phyloP scores from a whole-genome alignment of 2,888 invertebrate species.

The Tupiocoris notatus region DNA sequence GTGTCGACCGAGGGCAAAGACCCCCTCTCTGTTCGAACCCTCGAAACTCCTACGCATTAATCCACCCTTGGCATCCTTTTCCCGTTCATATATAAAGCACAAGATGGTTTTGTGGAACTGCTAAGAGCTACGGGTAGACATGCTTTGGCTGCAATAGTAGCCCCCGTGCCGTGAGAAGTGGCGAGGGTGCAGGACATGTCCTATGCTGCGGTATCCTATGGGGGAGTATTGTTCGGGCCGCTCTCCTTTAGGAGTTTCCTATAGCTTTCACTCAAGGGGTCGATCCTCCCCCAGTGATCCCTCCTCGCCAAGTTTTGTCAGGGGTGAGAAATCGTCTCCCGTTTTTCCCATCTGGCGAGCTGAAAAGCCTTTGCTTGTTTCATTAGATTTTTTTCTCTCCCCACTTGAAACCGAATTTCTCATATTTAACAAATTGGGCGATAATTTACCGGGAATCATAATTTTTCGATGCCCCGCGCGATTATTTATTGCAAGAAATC shows the following conservation, averaged over 20 bases:
- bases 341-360: background rate
- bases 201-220: background rate
- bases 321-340: background rate
- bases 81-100: background rate
- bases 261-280: background rate
- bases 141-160: background rate
- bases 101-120: background rate
- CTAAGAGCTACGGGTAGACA: background rate
- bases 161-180: background rate
- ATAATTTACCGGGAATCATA: too few relatives aligned
- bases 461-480: too few relatives aligned
- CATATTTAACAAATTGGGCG: too few relatives aligned
- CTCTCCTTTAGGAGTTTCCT: background rate
- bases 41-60: background rate
- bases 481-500: too few relatives aligned
- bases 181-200: background rate
- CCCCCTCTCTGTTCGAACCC: background rate
- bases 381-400: background rate
- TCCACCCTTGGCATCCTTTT: background rate
- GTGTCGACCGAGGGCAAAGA: background rate
- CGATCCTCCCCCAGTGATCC: background rate
- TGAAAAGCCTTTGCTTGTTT: background rate
- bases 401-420: too few relatives aligned
- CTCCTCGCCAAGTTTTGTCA: background rate
- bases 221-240: background rate